Evolutionary conservation across 2,797 vertebrate genomes (phyloP).

Genomic region (Leptoclinus maculatus): DNA sequence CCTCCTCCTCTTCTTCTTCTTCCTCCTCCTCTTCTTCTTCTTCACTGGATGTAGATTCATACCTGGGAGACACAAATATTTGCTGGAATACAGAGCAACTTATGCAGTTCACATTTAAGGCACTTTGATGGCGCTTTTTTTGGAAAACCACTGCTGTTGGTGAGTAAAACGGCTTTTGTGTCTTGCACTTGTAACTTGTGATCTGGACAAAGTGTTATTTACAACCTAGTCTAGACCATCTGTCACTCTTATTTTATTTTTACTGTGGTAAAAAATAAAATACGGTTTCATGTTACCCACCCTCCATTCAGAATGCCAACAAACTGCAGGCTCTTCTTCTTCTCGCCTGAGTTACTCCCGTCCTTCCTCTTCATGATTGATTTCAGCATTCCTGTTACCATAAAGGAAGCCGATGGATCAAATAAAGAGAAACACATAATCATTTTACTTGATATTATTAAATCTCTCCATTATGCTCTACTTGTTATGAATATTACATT

Average conservation of each 20-base stretch:
- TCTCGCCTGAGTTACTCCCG: conserved; percentile 75
- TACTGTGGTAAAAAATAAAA: conserved; percentile 51
- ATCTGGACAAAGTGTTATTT: conserved; percentile 28
- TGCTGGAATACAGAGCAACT: background rate
- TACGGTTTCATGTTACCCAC: conserved; percentile 80
- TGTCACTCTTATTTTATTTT: conserved; percentile 35
- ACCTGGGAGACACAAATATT: conserved; percentile 78
- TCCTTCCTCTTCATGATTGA: conserved; percentile 98
- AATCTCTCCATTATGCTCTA: background rate
- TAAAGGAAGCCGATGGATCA: conserved; percentile 15
- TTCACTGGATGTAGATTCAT: conserved; percentile 95
- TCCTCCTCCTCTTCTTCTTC: conserved; percentile 80
- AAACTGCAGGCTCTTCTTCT: conserved; percentile 95
- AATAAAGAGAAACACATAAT: background rate
- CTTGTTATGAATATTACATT: background rate
- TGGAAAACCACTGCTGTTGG: background rate
- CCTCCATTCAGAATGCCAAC: conserved; percentile 96
- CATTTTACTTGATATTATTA: background rate
- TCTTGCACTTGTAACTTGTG: conserved; percentile 3
- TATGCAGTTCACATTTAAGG: background rate
- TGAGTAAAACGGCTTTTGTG: background rate
- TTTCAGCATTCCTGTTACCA: conserved; percentile 87
- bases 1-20: conserved; percentile 83
- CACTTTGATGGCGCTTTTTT: background rate
- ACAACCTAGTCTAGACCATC: background rate